Evolutionary conservation across 2,797 vertebrate genomes (phyloP), one percentile per base, ranked within the genome.

Genomic region (Melanotaenia boesemani): DNA sequence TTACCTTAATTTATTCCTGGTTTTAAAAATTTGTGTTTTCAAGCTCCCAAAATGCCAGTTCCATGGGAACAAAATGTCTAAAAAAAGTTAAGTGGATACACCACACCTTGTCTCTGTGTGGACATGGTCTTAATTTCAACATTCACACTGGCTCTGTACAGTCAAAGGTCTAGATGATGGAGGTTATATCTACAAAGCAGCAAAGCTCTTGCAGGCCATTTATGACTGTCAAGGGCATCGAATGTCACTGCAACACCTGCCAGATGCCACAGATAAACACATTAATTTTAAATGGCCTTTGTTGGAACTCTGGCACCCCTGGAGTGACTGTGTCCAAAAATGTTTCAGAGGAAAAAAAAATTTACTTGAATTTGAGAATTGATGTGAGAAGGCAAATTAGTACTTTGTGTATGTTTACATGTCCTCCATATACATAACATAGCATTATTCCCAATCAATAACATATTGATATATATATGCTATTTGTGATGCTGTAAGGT

Each of bases 161-260:
- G 11, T 39, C 37, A 39, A 39, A 39, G 13, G 11, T 39, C 37
- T 54, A 18, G 77, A 63, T 70, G 63, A 72, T 63, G 39, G 81
- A 83, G 83, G 83, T 85, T 16, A 28, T 65, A 4, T 67, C 37
- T 69, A 26, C 20, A 39, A 64, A 62, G 54, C 54, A 73, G 74
- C 18, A 60, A 75, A 65, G 67, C 55, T 63, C 67, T 67, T 50
- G 18, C 22, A 59, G 83, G 73, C 70, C 48, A 22, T 60, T 67
- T 81, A 39, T 89, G 73, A 75, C 39, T 82, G 55, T 59, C 67
- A 85, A 89, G 83, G 84, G 79, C 83, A 55, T 62, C 18, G 81
- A 67, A 16, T 44, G 24, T 74, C 63, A 41, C 28, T 65, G 67
- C 76, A 76, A 72, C 72, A 78, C 24, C 58, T 60, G 54, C 36